Conservation (phyloP, 2,113 vertebrate genomes). For the Lepus americanus region DNA sequence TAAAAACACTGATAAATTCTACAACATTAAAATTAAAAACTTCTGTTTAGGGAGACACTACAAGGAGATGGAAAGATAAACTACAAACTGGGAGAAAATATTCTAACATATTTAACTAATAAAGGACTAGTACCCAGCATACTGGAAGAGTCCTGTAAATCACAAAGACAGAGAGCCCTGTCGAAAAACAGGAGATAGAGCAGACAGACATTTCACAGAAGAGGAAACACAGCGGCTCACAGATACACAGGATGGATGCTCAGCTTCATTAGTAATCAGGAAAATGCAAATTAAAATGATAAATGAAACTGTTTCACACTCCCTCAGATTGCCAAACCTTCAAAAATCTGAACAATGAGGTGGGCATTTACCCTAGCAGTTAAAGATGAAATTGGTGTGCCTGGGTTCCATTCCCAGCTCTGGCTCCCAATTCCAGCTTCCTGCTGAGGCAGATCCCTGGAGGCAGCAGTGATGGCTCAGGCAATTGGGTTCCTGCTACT, state of each 20-base stretch:
- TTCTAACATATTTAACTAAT: conserved; percentile 72
- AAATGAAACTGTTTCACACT: neutral
- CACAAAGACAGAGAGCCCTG: conserved; percentile 21
- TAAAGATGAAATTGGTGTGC: no score
- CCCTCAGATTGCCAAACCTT: neutral
- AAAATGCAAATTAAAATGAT: conserved; percentile 39
- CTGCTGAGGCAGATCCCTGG: no score
- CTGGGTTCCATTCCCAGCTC: no score
- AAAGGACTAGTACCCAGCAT: conserved; percentile 43
- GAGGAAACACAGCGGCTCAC: neutral
- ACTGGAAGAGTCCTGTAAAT: conserved; percentile 26
- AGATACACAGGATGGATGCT: neutral
- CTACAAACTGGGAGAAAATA: neutral
- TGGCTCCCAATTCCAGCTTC: no score
- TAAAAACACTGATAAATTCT: conserved; percentile 54
- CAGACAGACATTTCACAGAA: neutral
- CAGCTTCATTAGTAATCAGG: neutral
- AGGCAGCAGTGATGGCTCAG: no score
- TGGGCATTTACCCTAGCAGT: no score
- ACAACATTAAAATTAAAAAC: conserved; percentile 71
- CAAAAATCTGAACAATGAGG: neutral
- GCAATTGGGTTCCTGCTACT: no score
- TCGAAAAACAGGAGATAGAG: neutral
- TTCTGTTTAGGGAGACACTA: conserved; percentile 64
- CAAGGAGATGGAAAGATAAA: conserved; percentile 61